Conservation (phyloP, 2,113 vertebrate genomes). For the Ctenodactylus gundi region DNA sequence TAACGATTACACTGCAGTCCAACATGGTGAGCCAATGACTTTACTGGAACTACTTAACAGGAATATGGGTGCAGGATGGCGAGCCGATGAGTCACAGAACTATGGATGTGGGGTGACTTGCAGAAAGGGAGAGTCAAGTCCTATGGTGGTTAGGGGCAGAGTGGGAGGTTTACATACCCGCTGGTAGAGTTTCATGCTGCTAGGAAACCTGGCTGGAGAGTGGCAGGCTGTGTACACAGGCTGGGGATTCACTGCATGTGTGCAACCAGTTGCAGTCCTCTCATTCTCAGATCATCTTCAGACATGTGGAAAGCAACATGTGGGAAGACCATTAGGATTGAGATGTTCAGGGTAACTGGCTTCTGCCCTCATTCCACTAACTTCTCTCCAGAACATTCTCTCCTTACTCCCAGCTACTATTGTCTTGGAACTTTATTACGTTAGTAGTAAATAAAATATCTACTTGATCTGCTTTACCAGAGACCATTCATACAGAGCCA, state of each 20-base stretch:
- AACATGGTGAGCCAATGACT: too few species aligned
- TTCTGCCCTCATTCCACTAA: background rate
- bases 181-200: background rate
- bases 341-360: background rate
- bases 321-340: background rate
- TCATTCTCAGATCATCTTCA: background rate
- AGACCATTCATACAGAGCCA: background rate
- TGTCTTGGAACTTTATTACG: background rate
- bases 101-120: too few species aligned
- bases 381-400: background rate
- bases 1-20: too few species aligned
- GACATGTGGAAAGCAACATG: background rate
- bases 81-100: too few species aligned
- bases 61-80: too few species aligned
- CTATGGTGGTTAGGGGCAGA: too few species aligned
- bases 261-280: background rate
- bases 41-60: too few species aligned
- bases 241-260: background rate
- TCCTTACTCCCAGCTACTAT: background rate
- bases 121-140: background rate
- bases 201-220: background rate
- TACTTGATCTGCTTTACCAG: background rate
- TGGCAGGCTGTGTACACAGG: fast-evolving
- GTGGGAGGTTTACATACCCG: background rate
- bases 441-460: too few species aligned